Base-by-base conservation (phyloP, 2,113 vertebrate species). In the Chaenocephalus aceratus region DNA sequence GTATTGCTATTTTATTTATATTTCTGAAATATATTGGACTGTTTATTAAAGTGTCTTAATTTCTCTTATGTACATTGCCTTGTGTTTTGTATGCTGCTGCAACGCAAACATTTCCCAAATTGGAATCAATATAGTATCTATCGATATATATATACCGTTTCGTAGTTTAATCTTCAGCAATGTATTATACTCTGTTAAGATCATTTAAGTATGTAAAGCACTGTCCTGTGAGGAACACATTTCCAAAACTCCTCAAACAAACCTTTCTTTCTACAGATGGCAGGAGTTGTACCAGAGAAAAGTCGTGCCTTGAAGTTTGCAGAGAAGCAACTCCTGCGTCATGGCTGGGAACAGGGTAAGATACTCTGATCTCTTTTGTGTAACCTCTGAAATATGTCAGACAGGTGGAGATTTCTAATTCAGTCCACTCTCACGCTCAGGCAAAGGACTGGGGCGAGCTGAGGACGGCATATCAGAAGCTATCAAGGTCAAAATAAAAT, bases 401-500 rank as follows among this genome's bases (percentile, higher is more conserved):
- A 48, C 14, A 0, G 9, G 9, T 1, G 2, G n/a, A 56, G 14
- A 5, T 48, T 44, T 77, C 48, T 75, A 0, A 79, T 4, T 34
- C 3, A 0, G n/a, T 2, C 44, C n/a, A 0, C 75, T 61, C 34
- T 89, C 63, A 41, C 36, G 6, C 69, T 15, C 82, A 99, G 97
- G 97, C 23, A 97, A 96, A 92, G 97, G 97, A 8, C 94, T 99
- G 45, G 97, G 97, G 0, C 93, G 95, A 58, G 83, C 79, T 2
- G 94, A 97, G 80, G 95, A 97, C 26, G 97, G 98, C 64, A 97
- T 97, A 23, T 91, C 95, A 0, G 94, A 97, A 79, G 95, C 97
- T 67, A 94, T 98, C 88, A 96, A 94, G 84, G 96, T 98, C 81
- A 97, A 96, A 84, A 92, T 98, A 75, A 99, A 99, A 86, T 97